These are phyloP conservation scores for Bolinopsis microptera DNA, from an alignment of 37 sponge, comb jelly and placozoan species.

Conservation along the genomic window DNA sequence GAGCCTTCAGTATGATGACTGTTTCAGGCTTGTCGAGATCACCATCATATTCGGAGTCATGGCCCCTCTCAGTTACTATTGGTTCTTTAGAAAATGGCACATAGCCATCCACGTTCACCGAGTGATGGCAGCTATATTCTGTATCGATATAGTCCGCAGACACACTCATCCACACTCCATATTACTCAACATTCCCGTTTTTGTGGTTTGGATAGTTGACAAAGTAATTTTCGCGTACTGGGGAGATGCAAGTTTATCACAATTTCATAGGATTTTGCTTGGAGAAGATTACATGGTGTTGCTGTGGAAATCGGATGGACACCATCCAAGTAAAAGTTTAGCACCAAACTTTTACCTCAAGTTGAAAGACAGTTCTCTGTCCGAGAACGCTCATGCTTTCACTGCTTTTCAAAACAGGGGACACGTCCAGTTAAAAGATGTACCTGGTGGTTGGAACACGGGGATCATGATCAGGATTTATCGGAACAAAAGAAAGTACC, in stretches of 20 bases:
- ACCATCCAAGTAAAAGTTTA: background rate
- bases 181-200: background rate
- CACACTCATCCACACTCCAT: slow-evolving; percentile 30
- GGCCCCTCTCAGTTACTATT: background rate
- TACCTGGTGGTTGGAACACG: background rate
- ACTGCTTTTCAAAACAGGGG: background rate
- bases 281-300: slow-evolving; percentile 37
- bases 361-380: background rate
- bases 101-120: slow-evolving; percentile 16
- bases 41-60: slow-evolving; percentile 13
- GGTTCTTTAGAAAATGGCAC: slow-evolving; percentile 8
- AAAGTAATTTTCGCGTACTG: background rate
- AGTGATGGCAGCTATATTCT: background rate
- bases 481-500: background rate
- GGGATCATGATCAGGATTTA: background rate
- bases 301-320: background rate
- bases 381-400: background rate
- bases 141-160: slow-evolving; percentile 7
- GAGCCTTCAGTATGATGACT: background rate
- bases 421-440: background rate
- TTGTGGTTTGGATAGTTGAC: background rate
- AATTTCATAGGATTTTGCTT: background rate
- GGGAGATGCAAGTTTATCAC: background rate
- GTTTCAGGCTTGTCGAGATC: background rate
- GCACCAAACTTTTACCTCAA: slow-evolving; percentile 28